These are phyloP conservation scores for Drosophila sp. DNA, from an alignment of 1,140 invertebrate genomes.

Conservation along the genomic window DNA sequence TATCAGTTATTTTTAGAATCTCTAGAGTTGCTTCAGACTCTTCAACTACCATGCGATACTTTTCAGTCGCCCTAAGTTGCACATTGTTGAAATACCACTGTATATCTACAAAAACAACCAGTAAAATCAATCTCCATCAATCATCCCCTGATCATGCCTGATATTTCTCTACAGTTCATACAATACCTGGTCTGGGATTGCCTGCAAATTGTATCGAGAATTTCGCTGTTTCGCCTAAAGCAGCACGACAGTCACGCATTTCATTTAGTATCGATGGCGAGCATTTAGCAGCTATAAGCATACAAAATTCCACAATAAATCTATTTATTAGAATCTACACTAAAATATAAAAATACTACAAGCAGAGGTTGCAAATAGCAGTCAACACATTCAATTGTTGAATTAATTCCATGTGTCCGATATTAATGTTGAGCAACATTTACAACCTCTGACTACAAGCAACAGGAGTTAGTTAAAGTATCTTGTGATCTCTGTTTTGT, in stretches of 20 bases:
- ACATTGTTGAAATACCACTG: constrained; percentile 96
- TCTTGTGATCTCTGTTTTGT: constrained; percentile 30
- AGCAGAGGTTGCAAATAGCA: background rate
- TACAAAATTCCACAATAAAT: constrained; percentile 63
- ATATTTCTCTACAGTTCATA: constrained; percentile 39
- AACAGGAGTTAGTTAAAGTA: background rate
- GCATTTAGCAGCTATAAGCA: constrained; percentile 90
- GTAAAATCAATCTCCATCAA: constrained; percentile 56
- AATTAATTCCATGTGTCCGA: background rate
- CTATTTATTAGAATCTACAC: constrained; percentile 59
- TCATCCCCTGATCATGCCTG: constrained; percentile 2
- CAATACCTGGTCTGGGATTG: constrained; percentile 92
- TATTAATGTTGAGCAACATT: too few relatives aligned
- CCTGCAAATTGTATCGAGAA: constrained; percentile 93
- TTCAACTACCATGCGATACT: constrained; percentile 88
- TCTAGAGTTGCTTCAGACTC: constrained; percentile 90
- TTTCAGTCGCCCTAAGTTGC: constrained; percentile 89
- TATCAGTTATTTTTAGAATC: constrained; percentile 88
- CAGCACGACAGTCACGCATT: constrained; percentile 89
- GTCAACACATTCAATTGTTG: background rate
- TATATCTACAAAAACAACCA: constrained; percentile 87
- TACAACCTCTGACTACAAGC: too few relatives aligned
- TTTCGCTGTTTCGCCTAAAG: constrained; percentile 90
- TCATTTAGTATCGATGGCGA: constrained; percentile 93
- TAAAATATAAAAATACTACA: constrained; percentile 9